Evolutionary conservation across 2,797 vertebrate genomes (phyloP), one percentile per base, ranked within the genome.

Genomic region (Esox masquinongy): DNA sequence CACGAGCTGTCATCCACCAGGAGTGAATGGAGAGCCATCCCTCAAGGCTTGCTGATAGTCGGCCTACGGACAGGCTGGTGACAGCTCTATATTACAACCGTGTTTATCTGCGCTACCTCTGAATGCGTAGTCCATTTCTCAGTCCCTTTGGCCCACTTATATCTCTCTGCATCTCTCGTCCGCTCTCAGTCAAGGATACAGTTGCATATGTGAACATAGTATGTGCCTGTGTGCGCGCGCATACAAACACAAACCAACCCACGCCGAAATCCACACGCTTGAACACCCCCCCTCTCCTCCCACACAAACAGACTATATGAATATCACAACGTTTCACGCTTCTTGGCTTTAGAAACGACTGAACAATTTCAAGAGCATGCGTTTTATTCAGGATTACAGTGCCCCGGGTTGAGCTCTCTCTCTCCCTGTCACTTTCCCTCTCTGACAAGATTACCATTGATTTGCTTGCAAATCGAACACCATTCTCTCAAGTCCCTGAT

Each of bases 391-490:
- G 74, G 79, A 82, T 67, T 2, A 75, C 72, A 70, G 76, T 63
- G 4, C 72, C 50, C 31, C 71, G 79, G 78, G 81, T 81, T 50
- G 72, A 78, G 75, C 75, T 43, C 6, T 59, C 56, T 59, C 56
- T 12, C 53, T 59, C n/a, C 8, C 51, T 53, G 17, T 53, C 51
- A 19, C 19, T 56, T 15, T 59, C 9, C 83, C 82, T 84, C 84
- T 78, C 79, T 81, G 88, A 90, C 82, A 83, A 84, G 90, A 90
- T 90, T 91, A 90, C 83, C 83, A 92, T 85, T 87, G 89, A 92
- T 90, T 90, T 88, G 75, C 79, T 81, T 72, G 75, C 85, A 84
- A 88, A 88, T 87, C 79, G 75, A 89, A 91, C 84, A 78, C 80
- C 80, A 69, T 87, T 88, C 84, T 85, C 87, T 86, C 79, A 82